These are phyloP conservation scores for Pterostichus niger DNA, from an alignment of 2,888 invertebrate species.

Conservation along the genomic window DNA sequence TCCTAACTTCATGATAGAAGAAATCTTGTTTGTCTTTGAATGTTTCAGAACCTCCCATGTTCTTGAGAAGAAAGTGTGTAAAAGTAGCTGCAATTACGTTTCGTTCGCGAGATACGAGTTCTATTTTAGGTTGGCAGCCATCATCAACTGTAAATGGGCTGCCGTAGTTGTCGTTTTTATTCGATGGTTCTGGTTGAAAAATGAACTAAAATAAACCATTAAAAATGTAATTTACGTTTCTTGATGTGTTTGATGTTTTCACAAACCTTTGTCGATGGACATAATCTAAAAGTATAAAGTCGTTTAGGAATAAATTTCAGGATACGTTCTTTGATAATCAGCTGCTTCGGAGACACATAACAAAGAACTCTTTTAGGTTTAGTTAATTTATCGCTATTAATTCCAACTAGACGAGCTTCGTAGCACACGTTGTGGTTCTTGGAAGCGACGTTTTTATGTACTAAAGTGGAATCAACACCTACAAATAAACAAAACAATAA, in stretches of 20 bases:
- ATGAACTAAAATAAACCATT: slow-evolving; percentile 80
- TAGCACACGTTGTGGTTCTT: slow-evolving; percentile 93
- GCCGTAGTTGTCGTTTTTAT: slow-evolving; percentile 78
- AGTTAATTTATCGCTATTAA: slow-evolving; percentile 80
- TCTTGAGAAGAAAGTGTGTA: slow-evolving; percentile 93
- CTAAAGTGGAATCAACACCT: slow-evolving; percentile 90
- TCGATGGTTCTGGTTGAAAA: slow-evolving; percentile 79
- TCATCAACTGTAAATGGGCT: slow-evolving; percentile 92
- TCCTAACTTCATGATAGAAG: slow-evolving; percentile 87
- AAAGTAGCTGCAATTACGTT: slow-evolving; percentile 96
- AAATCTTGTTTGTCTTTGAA: slow-evolving; percentile 90
- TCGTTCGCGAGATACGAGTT: slow-evolving; percentile 89
- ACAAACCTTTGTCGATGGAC: slow-evolving; percentile 94
- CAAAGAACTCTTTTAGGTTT: slow-evolving; percentile 94
- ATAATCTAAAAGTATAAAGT: slow-evolving; percentile 93
- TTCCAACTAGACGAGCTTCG: slow-evolving; percentile 87
- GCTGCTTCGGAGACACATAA: slow-evolving; percentile 94
- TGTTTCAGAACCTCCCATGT: slow-evolving; percentile 96
- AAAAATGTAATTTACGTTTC: slow-evolving; percentile 2
- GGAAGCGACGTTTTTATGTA: slow-evolving; percentile 91
- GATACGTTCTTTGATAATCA: slow-evolving; percentile 95
- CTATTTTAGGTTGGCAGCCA: slow-evolving; percentile 92
- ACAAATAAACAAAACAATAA: slow-evolving; percentile 69
- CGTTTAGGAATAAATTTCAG: slow-evolving; percentile 95
- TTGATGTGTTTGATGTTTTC: neutral